phyloP scores from a whole-genome alignment of 2,888 invertebrate genomes.

The Margaritifera margaritifera region DNA sequence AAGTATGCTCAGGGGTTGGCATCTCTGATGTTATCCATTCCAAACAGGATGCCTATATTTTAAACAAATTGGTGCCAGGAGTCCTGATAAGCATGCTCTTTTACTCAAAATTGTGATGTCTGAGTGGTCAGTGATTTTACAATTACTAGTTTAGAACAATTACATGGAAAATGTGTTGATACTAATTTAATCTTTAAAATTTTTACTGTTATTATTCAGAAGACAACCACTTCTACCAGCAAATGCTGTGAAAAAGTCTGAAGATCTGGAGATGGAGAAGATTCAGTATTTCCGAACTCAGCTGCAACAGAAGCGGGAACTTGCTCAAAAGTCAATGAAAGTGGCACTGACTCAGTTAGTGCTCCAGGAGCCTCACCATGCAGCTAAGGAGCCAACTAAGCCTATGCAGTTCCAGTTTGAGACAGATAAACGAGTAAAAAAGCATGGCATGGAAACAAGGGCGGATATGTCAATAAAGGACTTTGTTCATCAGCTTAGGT shows the following conservation, averaged over 20 bases:
- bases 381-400: conserved; percentile 47
- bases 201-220: conserved; percentile 18
- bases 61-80: too few relatives aligned
- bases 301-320: conserved; percentile 51
- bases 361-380: conserved; percentile 25
- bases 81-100: too few relatives aligned
- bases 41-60: too few relatives aligned
- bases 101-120: too few relatives aligned
- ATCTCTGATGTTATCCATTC: too few relatives aligned
- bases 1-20: too few relatives aligned
- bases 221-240: conserved; percentile 34
- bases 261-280: conserved; percentile 64
- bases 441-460: conserved; percentile 35
- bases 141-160: too few relatives aligned
- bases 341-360: conserved; percentile 39
- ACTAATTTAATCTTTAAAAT: neutral
- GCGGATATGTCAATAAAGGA: conserved; percentile 38
- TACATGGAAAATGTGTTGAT: neutral
- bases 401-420: conserved; percentile 62
- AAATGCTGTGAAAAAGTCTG: conserved; percentile 51
- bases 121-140: too few relatives aligned
- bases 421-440: conserved; percentile 62
- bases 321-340: conserved; percentile 57
- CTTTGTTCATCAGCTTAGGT: conserved; percentile 51
- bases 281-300: conserved; percentile 57